Conservation (phyloP, 2,113 vertebrate species). For the Chaetodon auriga region DNA sequence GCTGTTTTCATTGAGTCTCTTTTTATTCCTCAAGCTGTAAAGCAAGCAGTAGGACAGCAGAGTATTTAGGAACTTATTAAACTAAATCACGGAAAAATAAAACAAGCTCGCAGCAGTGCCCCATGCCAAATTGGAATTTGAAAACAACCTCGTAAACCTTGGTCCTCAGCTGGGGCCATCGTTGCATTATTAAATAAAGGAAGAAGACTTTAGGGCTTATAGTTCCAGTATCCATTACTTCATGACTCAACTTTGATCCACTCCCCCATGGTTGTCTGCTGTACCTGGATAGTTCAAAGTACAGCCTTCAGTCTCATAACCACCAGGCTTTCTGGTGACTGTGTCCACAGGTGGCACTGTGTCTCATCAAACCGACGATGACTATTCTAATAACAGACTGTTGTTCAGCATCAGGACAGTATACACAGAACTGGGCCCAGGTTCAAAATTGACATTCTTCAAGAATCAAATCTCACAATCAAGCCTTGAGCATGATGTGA, state of each 20-base stretch:
- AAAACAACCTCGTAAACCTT: slow-evolving; percentile 79
- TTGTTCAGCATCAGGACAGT: slow-evolving; percentile 10
- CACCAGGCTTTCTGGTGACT: not conserved
- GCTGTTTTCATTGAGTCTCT: slow-evolving; percentile 62
- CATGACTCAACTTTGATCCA: slow-evolving; percentile 66
- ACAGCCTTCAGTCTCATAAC: slow-evolving; percentile 17
- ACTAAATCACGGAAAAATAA: slow-evolving; percentile 77
- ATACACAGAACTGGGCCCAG: slow-evolving; percentile 28
- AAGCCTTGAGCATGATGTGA: slow-evolving; percentile 58
- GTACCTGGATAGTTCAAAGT: slow-evolving; percentile 50
- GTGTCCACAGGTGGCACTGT: slow-evolving; percentile 12
- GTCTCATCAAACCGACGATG: slow-evolving; percentile 17
- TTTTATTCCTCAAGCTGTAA: slow-evolving; percentile 69
- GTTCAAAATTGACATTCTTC: slow-evolving; percentile 57
- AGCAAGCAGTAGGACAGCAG: slow-evolving; percentile 63
- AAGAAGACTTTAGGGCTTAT: slow-evolving; percentile 64
- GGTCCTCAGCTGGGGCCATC: slow-evolving; percentile 66
- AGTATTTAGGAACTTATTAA: slow-evolving; percentile 81
- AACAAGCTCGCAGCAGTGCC: slow-evolving; percentile 64
- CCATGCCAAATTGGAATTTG: slow-evolving; percentile 73
- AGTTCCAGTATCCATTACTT: slow-evolving; percentile 57
- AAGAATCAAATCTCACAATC: slow-evolving; percentile 61
- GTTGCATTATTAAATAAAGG: slow-evolving; percentile 72
- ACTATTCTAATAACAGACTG: slow-evolving; percentile 25
- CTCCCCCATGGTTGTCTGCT: slow-evolving; percentile 33